Evolutionary conservation across 2,797 vertebrate species (phyloP), one percentile per base, ranked within the genome.

Genomic region (Graptemys geographica): DNA sequence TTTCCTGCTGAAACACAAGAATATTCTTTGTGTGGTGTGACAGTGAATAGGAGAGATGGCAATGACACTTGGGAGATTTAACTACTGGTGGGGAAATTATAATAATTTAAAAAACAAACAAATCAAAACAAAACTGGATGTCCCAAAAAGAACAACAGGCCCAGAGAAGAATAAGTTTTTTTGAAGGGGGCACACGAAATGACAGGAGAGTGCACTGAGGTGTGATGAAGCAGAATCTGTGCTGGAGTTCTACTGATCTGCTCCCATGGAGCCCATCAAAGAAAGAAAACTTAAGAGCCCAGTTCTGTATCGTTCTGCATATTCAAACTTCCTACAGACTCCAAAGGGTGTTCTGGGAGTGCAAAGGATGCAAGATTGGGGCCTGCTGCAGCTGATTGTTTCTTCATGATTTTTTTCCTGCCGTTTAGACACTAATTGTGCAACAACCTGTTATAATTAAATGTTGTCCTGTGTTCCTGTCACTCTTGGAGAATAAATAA

Each of bases 1-100:
- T 93, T 98, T 97, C 93, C 95, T 97, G 83, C 90, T 95, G 88
- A 91, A 95, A 89, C 88, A 91, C 79, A 97, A 94, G 95, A 97
- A 96, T 91, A 94, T 96, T 96, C 79, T 95, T 76, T 94, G 49
- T 92, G 56, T 87, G 82, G 95, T 93, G 96, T 93, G 92, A 95
- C 65, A 96, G 62, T 55, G 92, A 96, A 88, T 47, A 95, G 79
- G 55, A 96, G 95, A 95, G 25, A 92, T 57, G 27, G 52, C 76
- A 96, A 97, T 33, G 94, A 53, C 92, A 94, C 41, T n/a, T 19
- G 80, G 86, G 33, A 95, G 83, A 94, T 56, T 94, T 95, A 49
- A 87, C 41, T 90, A 95, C 91, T 92, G 83, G 49, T 95, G 90
- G 27, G 76, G 23, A 94, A 80, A 94, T 90, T 94, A 69, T 80